Evolutionary conservation across 2,888 invertebrate species (phyloP), one percentile per base, ranked within the genome.

Genomic region (Mylabris sibirica): DNA sequence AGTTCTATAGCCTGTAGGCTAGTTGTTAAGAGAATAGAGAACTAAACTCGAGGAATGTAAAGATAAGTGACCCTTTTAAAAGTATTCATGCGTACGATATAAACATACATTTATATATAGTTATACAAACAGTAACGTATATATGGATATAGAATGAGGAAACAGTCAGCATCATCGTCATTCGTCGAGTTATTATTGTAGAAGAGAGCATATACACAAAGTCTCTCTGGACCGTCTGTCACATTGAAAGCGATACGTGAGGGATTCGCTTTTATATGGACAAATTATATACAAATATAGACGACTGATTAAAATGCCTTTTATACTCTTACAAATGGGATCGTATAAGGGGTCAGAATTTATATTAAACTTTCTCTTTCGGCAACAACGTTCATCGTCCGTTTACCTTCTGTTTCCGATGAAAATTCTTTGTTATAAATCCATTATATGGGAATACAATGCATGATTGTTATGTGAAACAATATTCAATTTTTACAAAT

Each of bases 281-380:
- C 85, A 85, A 85, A 85, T 85, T 85, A 85, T 85, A 84, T 84
- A 84, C 85, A 85, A 85, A 85, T 85, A 85, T 84, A 83, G 82
- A 84, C 84, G 83, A 80, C 81, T 84, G 84, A 84, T 84, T 84
- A 84, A 78, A 80, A 79, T 78, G 76, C 72, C 77, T 77, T 75
- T 70, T 73, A 74, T 71, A 11, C 20, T 49, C 49, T 49, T 66
- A 72, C 66, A 63, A 71, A 74, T 71, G 74, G 74, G 71, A 66
- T 69, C 71, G 65, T 49, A 26, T 34, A 66, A 65, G 67, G 64
- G 73, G 61, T 68, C 66, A 63, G 71, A 70, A 67, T 67, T 44
- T 44, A 70, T 64, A 72, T 77, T 74, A 74, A 75, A 65, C 68
- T 74, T 71, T 35, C 34, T 30, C 60, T 34, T 38, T 38, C 34